These are phyloP conservation scores for Chionis minor DNA, from an alignment of 2,113 vertebrate genomes.

Conservation along the genomic window DNA sequence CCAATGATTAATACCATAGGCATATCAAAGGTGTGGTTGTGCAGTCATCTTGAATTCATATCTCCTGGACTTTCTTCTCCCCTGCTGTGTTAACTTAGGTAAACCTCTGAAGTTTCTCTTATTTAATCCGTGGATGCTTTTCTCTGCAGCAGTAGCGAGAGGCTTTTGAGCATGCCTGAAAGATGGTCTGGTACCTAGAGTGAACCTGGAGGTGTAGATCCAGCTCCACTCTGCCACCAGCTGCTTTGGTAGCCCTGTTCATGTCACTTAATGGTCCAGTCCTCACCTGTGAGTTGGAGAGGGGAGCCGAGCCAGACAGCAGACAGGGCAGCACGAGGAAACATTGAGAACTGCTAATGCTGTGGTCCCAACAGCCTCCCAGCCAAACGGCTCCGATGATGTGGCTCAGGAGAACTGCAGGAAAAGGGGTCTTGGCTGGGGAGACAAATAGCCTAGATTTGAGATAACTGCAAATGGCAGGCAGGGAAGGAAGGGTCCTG, in stretches of 20 bases:
- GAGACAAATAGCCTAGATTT: background rate
- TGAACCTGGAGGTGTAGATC: background rate
- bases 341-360: fast-evolving
- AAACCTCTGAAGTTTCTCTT: slow-evolving; percentile 15
- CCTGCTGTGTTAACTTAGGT: slow-evolving; percentile 3
- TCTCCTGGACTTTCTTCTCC: slow-evolving; percentile 3
- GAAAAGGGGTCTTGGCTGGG: background rate
- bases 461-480: background rate
- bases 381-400: background rate
- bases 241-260: background rate
- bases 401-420: background rate
- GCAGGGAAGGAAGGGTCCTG: background rate
- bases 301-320: background rate
- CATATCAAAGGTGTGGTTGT: background rate
- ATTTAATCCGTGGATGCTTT: slow-evolving; percentile 1
- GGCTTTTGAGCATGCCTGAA: background rate
- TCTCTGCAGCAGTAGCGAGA: background rate
- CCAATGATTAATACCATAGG: background rate
- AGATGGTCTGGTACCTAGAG: background rate
- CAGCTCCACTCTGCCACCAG: background rate
- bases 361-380: background rate
- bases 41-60: background rate
- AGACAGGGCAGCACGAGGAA: background rate
- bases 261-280: background rate
- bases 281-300: background rate